Base-by-base conservation (phyloP, 2,888 invertebrate genomes). In the Pachliopta kotzebuea region DNA sequence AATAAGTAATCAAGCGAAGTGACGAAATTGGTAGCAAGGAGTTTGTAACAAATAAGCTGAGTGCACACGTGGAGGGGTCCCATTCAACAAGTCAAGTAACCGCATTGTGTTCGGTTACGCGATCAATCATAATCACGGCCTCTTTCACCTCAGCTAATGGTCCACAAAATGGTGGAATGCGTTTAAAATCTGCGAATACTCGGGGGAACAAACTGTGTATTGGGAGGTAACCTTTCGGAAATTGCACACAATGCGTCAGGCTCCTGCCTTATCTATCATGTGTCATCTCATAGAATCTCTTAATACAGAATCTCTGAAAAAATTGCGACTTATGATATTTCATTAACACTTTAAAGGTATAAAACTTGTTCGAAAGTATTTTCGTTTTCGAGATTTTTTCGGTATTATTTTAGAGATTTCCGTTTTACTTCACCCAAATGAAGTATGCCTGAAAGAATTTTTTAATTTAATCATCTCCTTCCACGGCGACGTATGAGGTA, bases 131-230 rank as follows among this genome's bases (percentile, higher is more conserved):
- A 92, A 90, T 90, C 88, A 90, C 81, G 72, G 86, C 80, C 83
- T 87, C 88, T 90, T 91, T 90, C 89, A 89, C 87, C 80, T 86
- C 84, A 82, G 80, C 88, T 90, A 92, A 92, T 92, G 91, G 89
- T 76, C 82, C 91, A 86, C 89, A 79, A 90, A 90, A 91, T 88
- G 85, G 83, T 72, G 82, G 84, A 81, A 84, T 89, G 85, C 87
- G 90, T 89, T 90, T 89, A 88, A 90, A 91, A 89, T 85, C 86
- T 84, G 85, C 83, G 83, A 84, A 79, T 78, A 80, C 78, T 82
- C 76, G 80, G 77, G 76, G 73, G 75, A 75, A 72, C 63, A 58
- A 31, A 61, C 70, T 66, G 75, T 76, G 83, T 83, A 88, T 91
- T 90, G 74, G 85, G 77, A 90, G 85, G 85, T 84, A 91, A 88